Evolutionary conservation across 2,888 invertebrate species (phyloP).

Genomic region (Morinoia aosen): DNA sequence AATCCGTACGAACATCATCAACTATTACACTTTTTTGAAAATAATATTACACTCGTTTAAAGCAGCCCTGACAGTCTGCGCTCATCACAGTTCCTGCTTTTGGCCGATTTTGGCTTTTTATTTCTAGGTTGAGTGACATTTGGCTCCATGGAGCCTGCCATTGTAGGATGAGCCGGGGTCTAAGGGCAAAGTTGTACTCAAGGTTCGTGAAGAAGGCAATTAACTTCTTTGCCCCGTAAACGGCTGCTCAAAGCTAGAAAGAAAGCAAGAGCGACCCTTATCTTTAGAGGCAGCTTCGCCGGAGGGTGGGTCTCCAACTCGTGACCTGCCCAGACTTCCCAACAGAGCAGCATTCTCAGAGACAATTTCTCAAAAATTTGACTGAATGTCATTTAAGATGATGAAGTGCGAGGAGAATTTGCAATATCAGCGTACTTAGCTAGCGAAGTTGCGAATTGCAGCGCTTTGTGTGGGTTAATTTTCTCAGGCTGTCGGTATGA

Average conservation of each 20-base stretch:
- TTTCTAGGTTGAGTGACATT: not conserved
- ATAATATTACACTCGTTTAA: not conserved
- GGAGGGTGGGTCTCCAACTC: not conserved
- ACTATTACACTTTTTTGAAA: too few relatives aligned
- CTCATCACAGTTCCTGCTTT: not conserved
- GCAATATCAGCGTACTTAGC: not conserved
- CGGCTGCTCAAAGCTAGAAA: not conserved
- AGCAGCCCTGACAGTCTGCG: not conserved
- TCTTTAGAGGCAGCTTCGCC: not conserved
- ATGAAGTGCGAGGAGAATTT: not conserved
- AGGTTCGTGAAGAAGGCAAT: constrained; percentile 30
- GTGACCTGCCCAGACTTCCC: not conserved
- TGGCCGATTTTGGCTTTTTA: not conserved
- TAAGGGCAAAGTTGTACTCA: constrained; percentile 21
- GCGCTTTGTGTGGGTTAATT: not conserved
- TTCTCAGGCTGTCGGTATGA: not conserved
- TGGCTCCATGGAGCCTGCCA: not conserved
- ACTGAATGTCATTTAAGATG: not conserved
- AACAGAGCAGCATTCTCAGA: not conserved
- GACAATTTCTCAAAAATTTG: not conserved
- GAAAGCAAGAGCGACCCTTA: not conserved
- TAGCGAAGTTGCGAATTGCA: not conserved
- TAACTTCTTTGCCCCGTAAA: constrained; percentile 43
- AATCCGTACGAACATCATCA: too few relatives aligned
- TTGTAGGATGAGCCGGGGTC: constrained; percentile 13